These are phyloP conservation scores for Rhinella marina DNA, from an alignment of 2,797 vertebrate species.

Conservation along the genomic window DNA sequence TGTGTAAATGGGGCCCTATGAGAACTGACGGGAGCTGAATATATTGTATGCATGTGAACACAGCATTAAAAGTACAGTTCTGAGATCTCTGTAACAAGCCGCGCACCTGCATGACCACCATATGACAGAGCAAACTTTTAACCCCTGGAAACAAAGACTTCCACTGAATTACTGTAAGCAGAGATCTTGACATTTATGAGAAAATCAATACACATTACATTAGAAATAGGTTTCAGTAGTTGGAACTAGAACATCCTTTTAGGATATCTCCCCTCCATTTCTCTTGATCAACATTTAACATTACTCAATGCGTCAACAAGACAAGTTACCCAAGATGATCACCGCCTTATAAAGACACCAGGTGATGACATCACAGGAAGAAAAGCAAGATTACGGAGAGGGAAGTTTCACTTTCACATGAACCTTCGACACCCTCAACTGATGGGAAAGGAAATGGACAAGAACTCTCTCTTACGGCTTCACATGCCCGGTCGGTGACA, in stretches of 20 bases:
- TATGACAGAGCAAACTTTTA: no score
- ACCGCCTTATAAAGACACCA: background rate
- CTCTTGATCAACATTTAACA: no score
- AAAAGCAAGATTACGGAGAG: constrained; percentile 27
- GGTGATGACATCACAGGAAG: constrained; percentile 46
- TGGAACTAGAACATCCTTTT: background rate
- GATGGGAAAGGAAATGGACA: constrained; percentile 45
- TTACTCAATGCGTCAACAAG: no score
- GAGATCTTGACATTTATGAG: no score
- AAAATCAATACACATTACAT: no score
- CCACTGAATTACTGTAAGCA: no score
- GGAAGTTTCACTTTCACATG: constrained; percentile 47
- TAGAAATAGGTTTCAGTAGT: no score
- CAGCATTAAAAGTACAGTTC: background rate
- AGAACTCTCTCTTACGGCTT: background rate
- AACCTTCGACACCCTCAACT: constrained; percentile 37
- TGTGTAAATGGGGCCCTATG: no score
- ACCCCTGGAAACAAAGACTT: no score
- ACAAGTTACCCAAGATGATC: background rate
- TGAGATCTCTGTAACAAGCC: no score
- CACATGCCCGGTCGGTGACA: background rate
- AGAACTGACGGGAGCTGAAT: no score
- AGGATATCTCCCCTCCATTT: background rate
- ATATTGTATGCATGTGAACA: background rate
- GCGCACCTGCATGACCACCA: no score